Percentiles rank a stretch among this genome's conserved stretches.
Evolutionary conservation across 2,888 invertebrate species (phyloP).

Genomic region (Thereva unica): DNA sequence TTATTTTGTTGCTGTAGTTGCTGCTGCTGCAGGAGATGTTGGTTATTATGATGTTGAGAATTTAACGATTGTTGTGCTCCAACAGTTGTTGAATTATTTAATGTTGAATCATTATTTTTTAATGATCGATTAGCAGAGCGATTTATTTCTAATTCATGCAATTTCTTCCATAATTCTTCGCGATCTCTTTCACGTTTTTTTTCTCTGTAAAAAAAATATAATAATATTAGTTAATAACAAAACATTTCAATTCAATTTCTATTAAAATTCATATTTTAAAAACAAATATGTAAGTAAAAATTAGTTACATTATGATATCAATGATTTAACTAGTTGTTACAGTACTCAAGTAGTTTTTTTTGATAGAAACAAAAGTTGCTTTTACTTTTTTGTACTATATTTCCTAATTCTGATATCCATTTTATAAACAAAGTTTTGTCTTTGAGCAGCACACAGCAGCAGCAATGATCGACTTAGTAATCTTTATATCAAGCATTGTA

Average conservation of each 20-base stretch:
- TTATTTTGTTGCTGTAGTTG: conserved; percentile 50
- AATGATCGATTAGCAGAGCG: conserved; percentile 53
- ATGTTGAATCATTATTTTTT: conserved; percentile 42
- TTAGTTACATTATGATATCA: no score
- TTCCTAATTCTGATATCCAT: no score
- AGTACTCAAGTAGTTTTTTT: no score
- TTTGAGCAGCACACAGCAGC: no score
- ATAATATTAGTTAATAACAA: not conserved
- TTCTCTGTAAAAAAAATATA: conserved; percentile 50
- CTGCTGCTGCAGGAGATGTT: conserved; percentile 36
- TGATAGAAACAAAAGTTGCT: not conserved
- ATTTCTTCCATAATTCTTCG: conserved; percentile 96
- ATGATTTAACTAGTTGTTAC: no score
- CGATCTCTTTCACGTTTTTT: conserved; percentile 82
- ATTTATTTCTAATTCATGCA: conserved; percentile 86
- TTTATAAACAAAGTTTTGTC: no score
- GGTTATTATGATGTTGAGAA: conserved; percentile 30
- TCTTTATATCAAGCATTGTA: no score
- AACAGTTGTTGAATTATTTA: conserved; percentile 38
- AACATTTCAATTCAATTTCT: not conserved
- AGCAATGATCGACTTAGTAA: no score
- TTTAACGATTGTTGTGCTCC: conserved; percentile 27
- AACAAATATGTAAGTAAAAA: no score
- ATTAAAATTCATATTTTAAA: no score
- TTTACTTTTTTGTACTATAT: no score